Percentiles rank a stretch among this genome's conserved stretches.
Evolutionary conservation across 2,888 invertebrate species (phyloP).

Genomic region (Hecatera dysodea): DNA sequence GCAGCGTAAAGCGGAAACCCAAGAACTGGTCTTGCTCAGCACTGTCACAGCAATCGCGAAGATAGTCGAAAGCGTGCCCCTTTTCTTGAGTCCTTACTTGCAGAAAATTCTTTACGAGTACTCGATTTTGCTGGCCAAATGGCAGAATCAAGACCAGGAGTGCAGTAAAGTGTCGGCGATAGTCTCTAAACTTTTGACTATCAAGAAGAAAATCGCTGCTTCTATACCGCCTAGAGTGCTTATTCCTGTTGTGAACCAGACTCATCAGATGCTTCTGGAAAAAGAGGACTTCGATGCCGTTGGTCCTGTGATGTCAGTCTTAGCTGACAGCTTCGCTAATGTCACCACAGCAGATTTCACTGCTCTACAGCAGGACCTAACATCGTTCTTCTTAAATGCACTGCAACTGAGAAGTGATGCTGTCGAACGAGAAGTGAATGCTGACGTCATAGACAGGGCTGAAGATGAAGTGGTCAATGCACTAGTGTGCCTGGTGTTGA

Average conservation of each 20-base stretch:
- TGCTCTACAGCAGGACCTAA: conserved; percentile 92
- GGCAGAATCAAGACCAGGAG: conserved; percentile 86
- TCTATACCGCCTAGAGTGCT: conserved; percentile 94
- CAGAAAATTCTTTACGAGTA: conserved; percentile 93
- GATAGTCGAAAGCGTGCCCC: conserved; percentile 94
- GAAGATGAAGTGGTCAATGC: conserved; percentile 95
- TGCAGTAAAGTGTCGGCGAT: conserved; percentile 89
- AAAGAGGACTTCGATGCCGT: conserved; percentile 92
- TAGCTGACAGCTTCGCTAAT: conserved; percentile 93
- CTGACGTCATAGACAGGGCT: conserved; percentile 88
- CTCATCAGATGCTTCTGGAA: conserved; percentile 91
- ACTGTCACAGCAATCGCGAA: conserved; percentile 95
- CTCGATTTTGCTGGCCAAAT: conserved; percentile 90
- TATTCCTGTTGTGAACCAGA: conserved; percentile 93
- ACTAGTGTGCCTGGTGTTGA: conserved; percentile 95
- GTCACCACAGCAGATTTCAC: conserved; percentile 92
- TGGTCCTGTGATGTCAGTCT: conserved; percentile 93
- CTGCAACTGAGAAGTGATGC: conserved; percentile 93
- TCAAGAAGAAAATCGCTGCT: conserved; percentile 92
- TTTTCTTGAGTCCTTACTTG: conserved; percentile 96
- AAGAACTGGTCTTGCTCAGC: conserved; percentile 92
- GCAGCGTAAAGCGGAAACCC: conserved; percentile 91
- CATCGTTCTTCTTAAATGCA: conserved; percentile 93
- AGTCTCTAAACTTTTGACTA: conserved; percentile 90
- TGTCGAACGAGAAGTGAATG: conserved; percentile 76